These are phyloP conservation scores for Bursaphelenchus mucronatus DNA, from an alignment of 1,140 invertebrate genomes.

Conservation along the genomic window DNA sequence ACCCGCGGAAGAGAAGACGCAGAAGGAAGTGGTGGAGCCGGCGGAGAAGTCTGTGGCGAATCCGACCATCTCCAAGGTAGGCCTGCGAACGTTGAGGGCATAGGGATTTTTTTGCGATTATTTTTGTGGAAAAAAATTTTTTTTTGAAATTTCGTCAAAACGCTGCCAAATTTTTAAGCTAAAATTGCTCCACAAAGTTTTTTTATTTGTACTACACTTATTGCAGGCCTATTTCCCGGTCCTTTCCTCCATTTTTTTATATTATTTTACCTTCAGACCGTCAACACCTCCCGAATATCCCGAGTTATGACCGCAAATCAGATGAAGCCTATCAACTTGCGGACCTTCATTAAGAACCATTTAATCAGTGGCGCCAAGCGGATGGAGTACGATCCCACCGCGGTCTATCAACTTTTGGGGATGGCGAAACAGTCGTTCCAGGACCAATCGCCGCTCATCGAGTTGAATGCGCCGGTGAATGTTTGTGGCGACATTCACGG, in stretches of 20 bases:
- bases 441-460: constrained; percentile 26
- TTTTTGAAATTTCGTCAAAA: too few relatives aligned
- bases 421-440: constrained; percentile 19
- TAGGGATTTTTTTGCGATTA: background rate
- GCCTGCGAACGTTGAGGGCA: background rate
- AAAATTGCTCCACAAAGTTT: too few relatives aligned
- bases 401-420: constrained; percentile 23
- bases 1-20: background rate
- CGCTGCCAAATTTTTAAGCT: too few relatives aligned
- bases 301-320: background rate
- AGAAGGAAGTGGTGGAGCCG: background rate
- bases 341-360: constrained; percentile 15
- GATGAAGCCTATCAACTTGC: constrained; percentile 10
- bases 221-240: too few relatives aligned
- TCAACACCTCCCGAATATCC: background rate
- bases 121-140: too few relatives aligned
- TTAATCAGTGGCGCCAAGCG: constrained; percentile 4
- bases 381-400: constrained; percentile 18
- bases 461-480: constrained; percentile 36
- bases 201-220: too few relatives aligned
- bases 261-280: background rate
- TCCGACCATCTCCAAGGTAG: background rate
- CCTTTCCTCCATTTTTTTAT: too few relatives aligned
- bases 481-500: constrained; percentile 46
- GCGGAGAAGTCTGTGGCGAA: background rate